Percentiles rank a stretch among this genome's conserved stretches.
Conservation (phyloP, 2,888 invertebrate species). For the Netelia virgata region DNA sequence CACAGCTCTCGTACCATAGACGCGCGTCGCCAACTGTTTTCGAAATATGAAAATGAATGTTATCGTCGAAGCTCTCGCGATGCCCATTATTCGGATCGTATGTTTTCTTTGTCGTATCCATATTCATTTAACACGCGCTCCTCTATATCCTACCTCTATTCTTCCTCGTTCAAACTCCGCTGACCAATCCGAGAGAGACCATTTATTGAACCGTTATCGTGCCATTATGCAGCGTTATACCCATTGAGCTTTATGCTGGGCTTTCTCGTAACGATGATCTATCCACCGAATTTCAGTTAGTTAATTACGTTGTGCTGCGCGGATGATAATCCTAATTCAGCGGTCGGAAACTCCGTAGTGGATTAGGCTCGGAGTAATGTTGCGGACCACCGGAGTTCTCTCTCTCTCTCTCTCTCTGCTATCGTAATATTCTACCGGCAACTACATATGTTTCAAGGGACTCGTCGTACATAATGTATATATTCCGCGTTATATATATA, state of each 20-base stretch:
- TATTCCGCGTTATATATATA: neutral
- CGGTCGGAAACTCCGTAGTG: slow-evolving; percentile 71
- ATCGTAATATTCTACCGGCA: neutral
- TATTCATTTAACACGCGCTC: neutral
- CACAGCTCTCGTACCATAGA: neutral
- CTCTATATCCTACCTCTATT: neutral
- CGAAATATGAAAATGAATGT: too few species aligned
- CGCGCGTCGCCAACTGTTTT: neutral
- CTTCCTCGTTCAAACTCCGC: neutral
- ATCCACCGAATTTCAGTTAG: slow-evolving; percentile 79
- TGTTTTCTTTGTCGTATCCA: neutral
- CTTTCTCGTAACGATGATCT: slow-evolving; percentile 79
- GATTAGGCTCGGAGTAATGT: slow-evolving; percentile 70
- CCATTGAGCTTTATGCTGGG: slow-evolving; percentile 79
- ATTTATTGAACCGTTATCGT: slow-evolving; percentile 42
- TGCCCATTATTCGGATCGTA: neutral
- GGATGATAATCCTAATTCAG: slow-evolving; percentile 78
- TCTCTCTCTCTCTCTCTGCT: slow-evolving; percentile 8
- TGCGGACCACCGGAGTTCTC: slow-evolving; percentile 7
- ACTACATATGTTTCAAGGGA: neutral
- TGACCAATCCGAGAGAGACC: slow-evolving; percentile 5
- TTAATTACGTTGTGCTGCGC: slow-evolving; percentile 80
- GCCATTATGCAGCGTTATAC: slow-evolving; percentile 19
- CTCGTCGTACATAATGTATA: slow-evolving; percentile 1
- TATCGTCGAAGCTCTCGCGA: too few species aligned